Evolutionary conservation across 2,888 invertebrate genomes (phyloP).

Genomic region (Catocala nupta): DNA sequence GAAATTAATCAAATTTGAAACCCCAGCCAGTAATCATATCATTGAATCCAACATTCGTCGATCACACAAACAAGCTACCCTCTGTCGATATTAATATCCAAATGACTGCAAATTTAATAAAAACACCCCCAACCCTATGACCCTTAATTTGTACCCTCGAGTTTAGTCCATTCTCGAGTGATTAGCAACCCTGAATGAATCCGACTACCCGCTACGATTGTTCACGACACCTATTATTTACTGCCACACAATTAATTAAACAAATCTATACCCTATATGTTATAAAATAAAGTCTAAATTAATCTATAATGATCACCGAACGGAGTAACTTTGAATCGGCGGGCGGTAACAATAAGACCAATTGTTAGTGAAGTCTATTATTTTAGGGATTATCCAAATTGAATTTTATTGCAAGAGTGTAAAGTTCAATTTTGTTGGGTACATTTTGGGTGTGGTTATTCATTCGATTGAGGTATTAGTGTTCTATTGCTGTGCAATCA

Average conservation of each 20-base stretch:
- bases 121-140: constrained; percentile 65
- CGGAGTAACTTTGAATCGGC: constrained; percentile 75
- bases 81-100: constrained; percentile 51
- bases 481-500: constrained; percentile 77
- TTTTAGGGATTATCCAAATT: constrained; percentile 51
- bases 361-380: constrained; percentile 73
- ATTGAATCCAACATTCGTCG: constrained; percentile 43
- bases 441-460: constrained; percentile 64
- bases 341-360: constrained; percentile 85
- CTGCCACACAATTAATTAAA: constrained; percentile 61
- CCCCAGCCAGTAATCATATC: constrained; percentile 26
- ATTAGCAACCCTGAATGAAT: constrained; percentile 71
- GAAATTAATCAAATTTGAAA: constrained; percentile 9
- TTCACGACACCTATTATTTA: constrained; percentile 73
- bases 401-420: constrained; percentile 43
- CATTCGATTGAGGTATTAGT: constrained; percentile 77
- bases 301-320: constrained; percentile 42
- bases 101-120: constrained; percentile 72
- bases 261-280: constrained; percentile 54
- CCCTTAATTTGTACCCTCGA: constrained; percentile 58
- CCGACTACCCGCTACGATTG: constrained; percentile 69
- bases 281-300: constrained; percentile 45
- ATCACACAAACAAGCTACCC: constrained; percentile 49
- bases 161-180: constrained; percentile 63
- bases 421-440: constrained; percentile 55